These are phyloP conservation scores for Sebastes cheni DNA, from an alignment of 2,797 vertebrate genomes.

Conservation along the genomic window DNA sequence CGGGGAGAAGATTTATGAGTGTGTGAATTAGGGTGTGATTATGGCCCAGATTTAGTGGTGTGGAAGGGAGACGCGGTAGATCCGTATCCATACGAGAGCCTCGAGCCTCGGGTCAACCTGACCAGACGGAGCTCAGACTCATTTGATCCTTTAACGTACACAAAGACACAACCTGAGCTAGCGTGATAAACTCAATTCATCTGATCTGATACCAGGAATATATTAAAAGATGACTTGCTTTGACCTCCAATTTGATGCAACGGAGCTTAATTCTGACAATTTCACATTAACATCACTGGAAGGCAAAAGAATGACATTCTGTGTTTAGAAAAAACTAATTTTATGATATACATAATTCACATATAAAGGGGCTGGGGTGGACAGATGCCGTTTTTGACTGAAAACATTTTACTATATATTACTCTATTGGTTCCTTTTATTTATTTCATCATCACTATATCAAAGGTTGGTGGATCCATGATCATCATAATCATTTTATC, in stretches of 20 bases:
- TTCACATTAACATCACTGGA: background rate
- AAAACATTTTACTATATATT: background rate
- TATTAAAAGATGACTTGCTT: background rate
- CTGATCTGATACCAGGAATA: background rate
- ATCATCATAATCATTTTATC: no score
- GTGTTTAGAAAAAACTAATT: background rate
- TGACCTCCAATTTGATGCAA: background rate
- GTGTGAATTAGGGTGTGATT: slow-evolving; percentile 67
- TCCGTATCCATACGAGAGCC: slow-evolving; percentile 9
- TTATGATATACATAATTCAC: background rate
- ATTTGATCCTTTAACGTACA: background rate
- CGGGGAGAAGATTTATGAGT: slow-evolving; percentile 60
- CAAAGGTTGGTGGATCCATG: no score
- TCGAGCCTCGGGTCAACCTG: slow-evolving; percentile 21
- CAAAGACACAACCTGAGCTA: background rate
- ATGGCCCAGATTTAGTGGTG: slow-evolving; percentile 56
- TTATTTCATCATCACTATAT: no score
- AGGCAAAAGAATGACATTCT: background rate
- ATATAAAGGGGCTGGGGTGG: background rate
- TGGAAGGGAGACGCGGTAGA: slow-evolving; percentile 42
- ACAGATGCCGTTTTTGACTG: background rate
- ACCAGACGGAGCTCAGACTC: slow-evolving; percentile 1
- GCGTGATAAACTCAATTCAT: background rate
- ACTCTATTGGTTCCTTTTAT: no score
- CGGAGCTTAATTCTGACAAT: background rate